A percentile compares a stretch with the other conserved stretches of the same genome.
phyloP scores from a whole-genome alignment of 2,888 invertebrate species.

The Drosophila sordidula region DNA sequence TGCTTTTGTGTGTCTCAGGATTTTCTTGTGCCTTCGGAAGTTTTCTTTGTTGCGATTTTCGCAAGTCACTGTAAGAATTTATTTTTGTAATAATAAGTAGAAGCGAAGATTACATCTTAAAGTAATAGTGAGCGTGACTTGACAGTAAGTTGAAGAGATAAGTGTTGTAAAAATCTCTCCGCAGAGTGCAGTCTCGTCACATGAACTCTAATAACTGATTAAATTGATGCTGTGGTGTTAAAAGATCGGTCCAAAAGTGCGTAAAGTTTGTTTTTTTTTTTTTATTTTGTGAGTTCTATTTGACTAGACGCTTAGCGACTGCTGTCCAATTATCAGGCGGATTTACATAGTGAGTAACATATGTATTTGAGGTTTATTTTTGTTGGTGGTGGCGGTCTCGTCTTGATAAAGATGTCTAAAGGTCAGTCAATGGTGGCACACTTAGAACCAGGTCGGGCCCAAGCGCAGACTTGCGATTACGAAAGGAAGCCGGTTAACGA shows the following conservation, averaged over 20 bases:
- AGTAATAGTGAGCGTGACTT: slow-evolving; percentile 25
- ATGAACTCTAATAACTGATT: slow-evolving; percentile 1
- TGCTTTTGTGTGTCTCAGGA: background rate
- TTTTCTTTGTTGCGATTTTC: slow-evolving; percentile 10
- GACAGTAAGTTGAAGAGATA: slow-evolving; percentile 4
- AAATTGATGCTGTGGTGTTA: background rate
- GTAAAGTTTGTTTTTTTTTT: background rate
- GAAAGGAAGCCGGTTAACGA: slow-evolving; percentile 9
- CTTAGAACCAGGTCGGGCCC: slow-evolving; percentile 12
- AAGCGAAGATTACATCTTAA: background rate
- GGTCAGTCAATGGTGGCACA: slow-evolving; percentile 42
- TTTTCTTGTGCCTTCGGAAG: background rate
- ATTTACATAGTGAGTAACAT: slow-evolving; percentile 14
- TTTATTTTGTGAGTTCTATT: background rate
- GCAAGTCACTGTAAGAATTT: slow-evolving; percentile 34
- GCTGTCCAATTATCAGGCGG: slow-evolving; percentile 7
- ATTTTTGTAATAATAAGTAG: slow-evolving; percentile 1
- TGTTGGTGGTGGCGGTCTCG: slow-evolving; percentile 8
- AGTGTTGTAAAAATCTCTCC: background rate
- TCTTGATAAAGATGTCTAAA: slow-evolving; percentile 44
- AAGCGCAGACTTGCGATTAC: slow-evolving; percentile 21
- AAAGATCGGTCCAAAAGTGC: slow-evolving; percentile 2
- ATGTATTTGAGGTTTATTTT: background rate
- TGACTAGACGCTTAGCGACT: slow-evolving; percentile 3
- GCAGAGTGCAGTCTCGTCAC: no score